Conservation (phyloP, 1,140 invertebrate species). For the Holcopasites calliopsidis region DNA sequence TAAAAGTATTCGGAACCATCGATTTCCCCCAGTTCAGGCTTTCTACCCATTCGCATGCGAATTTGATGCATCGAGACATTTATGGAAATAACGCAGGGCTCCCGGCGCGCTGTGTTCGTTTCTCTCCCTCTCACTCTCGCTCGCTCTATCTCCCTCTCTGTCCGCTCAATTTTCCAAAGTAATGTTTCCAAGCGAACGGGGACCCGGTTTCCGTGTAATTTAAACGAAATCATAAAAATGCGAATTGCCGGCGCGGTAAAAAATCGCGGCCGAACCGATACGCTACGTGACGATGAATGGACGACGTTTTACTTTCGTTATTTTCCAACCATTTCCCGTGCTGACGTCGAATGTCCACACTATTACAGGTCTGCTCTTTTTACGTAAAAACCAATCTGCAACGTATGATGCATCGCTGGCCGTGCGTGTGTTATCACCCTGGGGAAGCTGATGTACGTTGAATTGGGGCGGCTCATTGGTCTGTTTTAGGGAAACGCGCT, state of each 20-base stretch:
- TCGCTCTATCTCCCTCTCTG: not conserved
- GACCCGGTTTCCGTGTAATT: slow-evolving; percentile 34
- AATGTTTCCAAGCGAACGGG: slow-evolving; percentile 7
- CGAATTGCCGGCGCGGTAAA: slow-evolving; percentile 38
- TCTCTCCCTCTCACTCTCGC: too few species aligned
- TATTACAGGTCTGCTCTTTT: slow-evolving; percentile 54
- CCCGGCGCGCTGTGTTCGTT: not conserved
- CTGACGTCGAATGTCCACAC: slow-evolving; percentile 56
- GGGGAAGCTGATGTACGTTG: slow-evolving; percentile 46
- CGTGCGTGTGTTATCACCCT: slow-evolving; percentile 7
- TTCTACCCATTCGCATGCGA: not conserved
- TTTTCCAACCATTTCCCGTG: slow-evolving; percentile 61
- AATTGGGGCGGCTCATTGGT: slow-evolving; percentile 53
- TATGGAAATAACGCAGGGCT: slow-evolving; percentile 16
- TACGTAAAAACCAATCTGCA: slow-evolving; percentile 59
- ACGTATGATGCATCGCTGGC: slow-evolving; percentile 55
- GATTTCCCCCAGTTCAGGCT: not conserved
- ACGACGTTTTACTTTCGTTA: slow-evolving; percentile 61
- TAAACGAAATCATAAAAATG: slow-evolving; percentile 54
- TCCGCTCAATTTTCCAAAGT: slow-evolving; percentile 22
- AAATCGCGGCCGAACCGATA: slow-evolving; percentile 48
- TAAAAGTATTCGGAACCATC: not conserved
- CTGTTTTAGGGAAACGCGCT: slow-evolving; percentile 64
- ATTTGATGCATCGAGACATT: slow-evolving; percentile 9
- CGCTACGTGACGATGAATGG: slow-evolving; percentile 47